Percentiles rank a stretch among this genome's conserved stretches.
These are phyloP conservation scores for Conchocele bisecta DNA, from an alignment of 2,888 invertebrate species.

Conservation along the genomic window DNA sequence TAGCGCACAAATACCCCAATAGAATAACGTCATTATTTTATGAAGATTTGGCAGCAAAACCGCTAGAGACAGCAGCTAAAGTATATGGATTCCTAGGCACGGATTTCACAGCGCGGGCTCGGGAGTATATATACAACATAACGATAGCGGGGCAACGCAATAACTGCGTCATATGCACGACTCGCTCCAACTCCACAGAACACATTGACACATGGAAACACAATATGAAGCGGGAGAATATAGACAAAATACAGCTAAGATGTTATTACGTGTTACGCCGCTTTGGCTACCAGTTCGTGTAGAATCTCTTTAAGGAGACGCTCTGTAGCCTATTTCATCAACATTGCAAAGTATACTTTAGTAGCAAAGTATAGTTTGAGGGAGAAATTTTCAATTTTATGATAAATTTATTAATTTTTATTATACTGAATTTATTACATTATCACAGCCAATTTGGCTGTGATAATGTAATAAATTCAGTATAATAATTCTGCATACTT, in stretches of 20 bases:
- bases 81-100: constrained; percentile 52
- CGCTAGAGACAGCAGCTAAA: constrained; percentile 34
- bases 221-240: constrained; percentile 12
- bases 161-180: constrained; percentile 41
- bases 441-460: no score
- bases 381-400: no score
- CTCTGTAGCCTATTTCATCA: no score
- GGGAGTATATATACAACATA: constrained; percentile 43
- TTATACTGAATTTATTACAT: no score
- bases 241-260: constrained; percentile 32
- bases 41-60: constrained; percentile 44
- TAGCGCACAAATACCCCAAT: constrained; percentile 30
- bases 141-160: constrained; percentile 46
- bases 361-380: no score
- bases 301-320: no score
- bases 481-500: no score
- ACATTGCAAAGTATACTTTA: no score
- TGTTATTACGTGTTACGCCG: constrained; percentile 44
- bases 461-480: no score
- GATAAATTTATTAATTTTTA: no score
- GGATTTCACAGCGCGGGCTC: constrained; percentile 29
- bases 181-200: constrained; percentile 49
- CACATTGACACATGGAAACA: constrained; percentile 48
- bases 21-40: constrained; percentile 47
- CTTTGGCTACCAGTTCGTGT: constrained; percentile 17